Percentiles rank a stretch among this genome's conserved stretches.
These are phyloP conservation scores for Callaeas wilsoni DNA, from an alignment of 2,113 vertebrate species.

Conservation along the genomic window DNA sequence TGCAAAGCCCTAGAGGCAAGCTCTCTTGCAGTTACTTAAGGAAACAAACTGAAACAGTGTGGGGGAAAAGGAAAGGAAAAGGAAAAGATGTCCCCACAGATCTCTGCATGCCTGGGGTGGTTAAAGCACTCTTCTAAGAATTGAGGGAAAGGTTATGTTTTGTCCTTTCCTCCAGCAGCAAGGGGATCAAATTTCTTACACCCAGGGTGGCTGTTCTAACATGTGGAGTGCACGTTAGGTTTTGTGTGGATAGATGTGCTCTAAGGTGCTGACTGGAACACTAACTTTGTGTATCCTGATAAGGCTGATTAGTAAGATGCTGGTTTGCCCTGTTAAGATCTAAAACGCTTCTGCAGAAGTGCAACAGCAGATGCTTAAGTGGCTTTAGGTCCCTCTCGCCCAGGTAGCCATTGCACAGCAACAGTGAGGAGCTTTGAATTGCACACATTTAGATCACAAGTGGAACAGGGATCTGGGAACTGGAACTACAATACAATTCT, in stretches of 20 bases:
- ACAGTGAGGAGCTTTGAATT: not conserved
- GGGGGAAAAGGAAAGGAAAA: accelerated
- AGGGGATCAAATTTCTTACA: not conserved
- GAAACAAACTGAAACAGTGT: not conserved
- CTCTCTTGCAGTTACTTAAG: not conserved
- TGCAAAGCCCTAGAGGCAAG: not conserved
- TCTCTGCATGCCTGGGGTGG: not conserved
- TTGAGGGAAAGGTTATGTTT: not conserved
- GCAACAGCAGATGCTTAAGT: not conserved
- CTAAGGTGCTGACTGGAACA: not conserved
- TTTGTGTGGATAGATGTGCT: not conserved
- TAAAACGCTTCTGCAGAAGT: not conserved
- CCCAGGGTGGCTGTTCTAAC: not conserved
- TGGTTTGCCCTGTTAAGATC: not conserved
- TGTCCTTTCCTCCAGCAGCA: not conserved
- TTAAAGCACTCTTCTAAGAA: not conserved
- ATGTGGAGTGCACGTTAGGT: too few species aligned
- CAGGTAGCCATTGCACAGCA: not conserved
- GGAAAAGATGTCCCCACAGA: not conserved
- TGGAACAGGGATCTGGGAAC: not conserved
- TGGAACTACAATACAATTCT: not conserved
- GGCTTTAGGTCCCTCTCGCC: not conserved
- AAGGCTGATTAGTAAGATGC: not conserved
- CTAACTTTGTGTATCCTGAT: not conserved
- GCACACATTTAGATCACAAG: not conserved